Evolutionary conservation across 2,113 vertebrate species (phyloP).

Genomic region (Chionis minor): DNA sequence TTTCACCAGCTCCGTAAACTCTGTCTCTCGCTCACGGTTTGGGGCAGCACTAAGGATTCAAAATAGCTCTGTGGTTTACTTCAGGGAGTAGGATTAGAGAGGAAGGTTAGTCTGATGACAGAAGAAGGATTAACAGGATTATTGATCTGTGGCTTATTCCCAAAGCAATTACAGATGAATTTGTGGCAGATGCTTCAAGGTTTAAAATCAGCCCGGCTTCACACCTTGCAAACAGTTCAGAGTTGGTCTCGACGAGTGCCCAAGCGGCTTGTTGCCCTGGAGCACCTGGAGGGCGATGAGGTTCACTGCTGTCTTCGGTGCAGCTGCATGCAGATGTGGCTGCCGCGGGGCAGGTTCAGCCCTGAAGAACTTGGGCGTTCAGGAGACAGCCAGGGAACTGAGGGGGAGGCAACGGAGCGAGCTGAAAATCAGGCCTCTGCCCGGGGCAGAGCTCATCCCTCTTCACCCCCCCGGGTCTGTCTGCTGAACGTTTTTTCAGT

Average conservation of each 20-base stretch:
- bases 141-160: neutral
- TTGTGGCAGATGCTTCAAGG: neutral
- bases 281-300: neutral
- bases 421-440: neutral
- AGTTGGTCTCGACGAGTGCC: fast-evolving
- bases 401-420: neutral
- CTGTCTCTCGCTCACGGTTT: neutral
- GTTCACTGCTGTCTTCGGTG: neutral
- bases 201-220: neutral
- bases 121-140: neutral
- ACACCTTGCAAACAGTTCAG: neutral
- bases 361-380: neutral
- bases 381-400: neutral
- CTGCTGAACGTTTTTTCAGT: neutral
- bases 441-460: neutral
- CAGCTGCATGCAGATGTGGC: neutral
- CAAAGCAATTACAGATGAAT: neutral
- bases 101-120: neutral
- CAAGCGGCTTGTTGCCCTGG: neutral
- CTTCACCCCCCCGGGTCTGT: neutral
- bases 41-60: neutral
- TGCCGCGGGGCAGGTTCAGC: neutral
- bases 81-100: neutral
- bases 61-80: neutral
- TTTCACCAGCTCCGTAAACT: neutral